Base-by-base conservation (phyloP, 2,113 vertebrate species). In the Rhizomys pruinosus region DNA sequence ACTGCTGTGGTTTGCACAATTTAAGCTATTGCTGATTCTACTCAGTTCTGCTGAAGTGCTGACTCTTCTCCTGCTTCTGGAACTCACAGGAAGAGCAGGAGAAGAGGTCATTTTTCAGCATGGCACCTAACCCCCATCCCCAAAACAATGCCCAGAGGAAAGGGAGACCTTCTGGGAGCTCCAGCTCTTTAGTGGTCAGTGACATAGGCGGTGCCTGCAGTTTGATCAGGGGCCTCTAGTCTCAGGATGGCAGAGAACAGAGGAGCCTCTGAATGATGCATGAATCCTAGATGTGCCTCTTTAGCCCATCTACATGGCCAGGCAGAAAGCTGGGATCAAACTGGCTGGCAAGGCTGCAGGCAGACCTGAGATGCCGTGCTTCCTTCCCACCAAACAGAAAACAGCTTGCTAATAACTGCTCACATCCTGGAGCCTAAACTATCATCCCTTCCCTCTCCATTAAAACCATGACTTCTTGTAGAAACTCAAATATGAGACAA, bases 31-130 rank as follows among this genome's bases (percentile, higher is more conserved):
- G 89, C 39, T 80, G 86, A 81, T 42, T 76, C 74, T 57, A 66
- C 23, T 73, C 69, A 12, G 27, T 61, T 79, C 80, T 77, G 11
- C 9, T 42, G 44, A 66, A 94, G 95, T 78, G 96, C 89, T 95
- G 95, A 96, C 79, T 72, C 72, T 95, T 98, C 61, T 77, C 23
- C 20, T 89, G 47, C 16, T 57, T 81, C 69, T 34, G 64, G 69
- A 88, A 74, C 69, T 55, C 73, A 55, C 22, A 22, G 76, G 59
- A 57, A 63, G 55, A 73, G 34, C 10, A 79, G 25, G 52, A 34
- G 66, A 66, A 29, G 66, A 88, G 59, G 72, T 29, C 0, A 7
- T n/a, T 42, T 64, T 77, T 37, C 11, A 47, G 87, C 17, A 69
- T 0, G 3, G 47, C 9, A 61, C 32, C 64, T 19, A 16, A n/a